These are phyloP conservation scores for Enteromius afrohamiltoni DNA, from an alignment of 2,797 vertebrate species.

Conservation along the genomic window DNA sequence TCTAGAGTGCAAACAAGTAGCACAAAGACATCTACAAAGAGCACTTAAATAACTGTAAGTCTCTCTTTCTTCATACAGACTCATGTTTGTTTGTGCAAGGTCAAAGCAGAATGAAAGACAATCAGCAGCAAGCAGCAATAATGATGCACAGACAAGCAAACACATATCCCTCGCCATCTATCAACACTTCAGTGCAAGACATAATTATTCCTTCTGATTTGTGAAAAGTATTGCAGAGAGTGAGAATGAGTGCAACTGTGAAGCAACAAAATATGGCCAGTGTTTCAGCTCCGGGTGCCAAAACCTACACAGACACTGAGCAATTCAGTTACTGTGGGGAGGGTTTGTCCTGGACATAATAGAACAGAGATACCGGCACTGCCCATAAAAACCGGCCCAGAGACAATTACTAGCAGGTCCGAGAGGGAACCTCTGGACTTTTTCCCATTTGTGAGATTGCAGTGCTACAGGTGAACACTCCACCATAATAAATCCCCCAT, in stretches of 20 bases:
- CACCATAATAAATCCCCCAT: slow-evolving; percentile 49
- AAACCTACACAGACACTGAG: not conserved
- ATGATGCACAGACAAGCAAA: not conserved
- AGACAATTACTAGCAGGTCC: slow-evolving; percentile 32
- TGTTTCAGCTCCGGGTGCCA: not conserved
- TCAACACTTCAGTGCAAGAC: slow-evolving; percentile 31
- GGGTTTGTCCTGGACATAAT: not conserved
- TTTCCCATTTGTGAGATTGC: slow-evolving; percentile 50
- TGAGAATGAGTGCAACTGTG: not conserved
- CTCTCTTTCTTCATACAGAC: not conserved
- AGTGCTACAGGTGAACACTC: slow-evolving; percentile 47
- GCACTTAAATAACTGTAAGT: slow-evolving; percentile 30
- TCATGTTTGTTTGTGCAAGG: slow-evolving; percentile 23
- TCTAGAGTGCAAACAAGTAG: slow-evolving; percentile 24
- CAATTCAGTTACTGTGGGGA: not conserved
- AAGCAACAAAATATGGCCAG: slow-evolving; percentile 18
- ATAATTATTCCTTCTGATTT: slow-evolving; percentile 43
- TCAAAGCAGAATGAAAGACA: slow-evolving; percentile 21
- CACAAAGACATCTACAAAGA: slow-evolving; percentile 15
- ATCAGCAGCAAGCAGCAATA: slow-evolving; percentile 8
- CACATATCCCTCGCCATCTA: slow-evolving; percentile 14
- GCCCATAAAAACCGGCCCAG: slow-evolving; percentile 33
- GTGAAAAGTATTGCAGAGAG: slow-evolving; percentile 17
- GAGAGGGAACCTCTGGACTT: slow-evolving; percentile 36
- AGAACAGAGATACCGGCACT: slow-evolving; percentile 30